Conservation (phyloP, 1,140 invertebrate genomes). For the Rhopalosiphum padi region DNA sequence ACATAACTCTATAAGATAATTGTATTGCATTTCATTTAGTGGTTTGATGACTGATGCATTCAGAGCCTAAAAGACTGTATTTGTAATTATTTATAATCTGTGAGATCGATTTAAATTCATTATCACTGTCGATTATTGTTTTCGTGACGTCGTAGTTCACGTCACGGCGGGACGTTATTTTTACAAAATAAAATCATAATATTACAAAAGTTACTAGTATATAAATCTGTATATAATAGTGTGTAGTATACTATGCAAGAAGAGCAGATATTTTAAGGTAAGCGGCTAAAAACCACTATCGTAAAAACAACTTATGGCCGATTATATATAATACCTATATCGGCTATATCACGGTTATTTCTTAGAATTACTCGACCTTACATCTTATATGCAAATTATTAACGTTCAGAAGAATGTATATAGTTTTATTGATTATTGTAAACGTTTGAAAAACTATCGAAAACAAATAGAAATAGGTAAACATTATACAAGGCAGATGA, state of each 20-base stretch:
- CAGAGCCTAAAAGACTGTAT: too few species aligned
- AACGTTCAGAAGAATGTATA: neutral
- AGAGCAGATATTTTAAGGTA: neutral
- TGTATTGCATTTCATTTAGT: neutral
- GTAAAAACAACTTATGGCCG: neutral
- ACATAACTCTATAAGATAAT: neutral
- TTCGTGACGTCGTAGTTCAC: neutral
- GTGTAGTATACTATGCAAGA: neutral
- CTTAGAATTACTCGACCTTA: neutral
- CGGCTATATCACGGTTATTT: neutral
- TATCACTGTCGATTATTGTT: neutral
- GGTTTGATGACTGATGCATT: too few species aligned
- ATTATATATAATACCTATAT: neutral
- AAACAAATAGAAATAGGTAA: neutral
- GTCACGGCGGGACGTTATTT: neutral
- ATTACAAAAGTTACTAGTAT: neutral
- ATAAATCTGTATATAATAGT: neutral
- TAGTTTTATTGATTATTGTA: neutral
- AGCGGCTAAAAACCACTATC: neutral
- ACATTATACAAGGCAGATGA: neutral
- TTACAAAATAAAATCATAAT: neutral
- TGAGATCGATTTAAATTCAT: neutral
- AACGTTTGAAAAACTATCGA: neutral
- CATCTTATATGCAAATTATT: constrained; percentile 4
- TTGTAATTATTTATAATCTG: neutral